Evolutionary conservation across 2,797 vertebrate genomes (phyloP).

Genomic region (Ctenochaetus hawaiiensis): DNA sequence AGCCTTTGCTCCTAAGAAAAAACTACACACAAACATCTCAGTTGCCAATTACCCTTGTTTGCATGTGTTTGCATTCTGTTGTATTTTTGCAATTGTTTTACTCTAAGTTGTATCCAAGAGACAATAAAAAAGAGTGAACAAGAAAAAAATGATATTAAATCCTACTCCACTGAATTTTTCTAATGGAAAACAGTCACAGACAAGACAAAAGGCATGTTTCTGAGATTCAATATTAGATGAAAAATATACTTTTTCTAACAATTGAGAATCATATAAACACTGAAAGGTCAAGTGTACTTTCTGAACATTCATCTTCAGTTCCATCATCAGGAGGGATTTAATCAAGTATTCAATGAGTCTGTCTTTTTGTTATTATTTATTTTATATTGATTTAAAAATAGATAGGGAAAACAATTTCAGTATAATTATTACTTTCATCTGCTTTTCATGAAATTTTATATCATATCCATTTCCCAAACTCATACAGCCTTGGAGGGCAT

Average conservation of each 20-base stretch:
- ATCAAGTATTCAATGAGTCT: not conserved
- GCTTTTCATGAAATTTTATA: slow-evolving; percentile 8
- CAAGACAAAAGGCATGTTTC: not conserved
- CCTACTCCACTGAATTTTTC: not conserved
- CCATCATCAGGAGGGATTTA: not conserved
- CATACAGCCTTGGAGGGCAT: slow-evolving; percentile 27
- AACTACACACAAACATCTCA: not conserved
- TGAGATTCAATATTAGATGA: not conserved
- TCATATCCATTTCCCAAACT: slow-evolving; percentile 33
- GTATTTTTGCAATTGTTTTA: not conserved
- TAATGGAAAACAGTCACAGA: not conserved
- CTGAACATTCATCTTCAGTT: not conserved
- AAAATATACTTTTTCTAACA: not conserved
- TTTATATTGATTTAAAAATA: not conserved
- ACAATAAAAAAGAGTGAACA: not conserved
- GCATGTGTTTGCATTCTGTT: not conserved
- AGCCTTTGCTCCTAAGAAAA: not conserved
- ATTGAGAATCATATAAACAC: not conserved
- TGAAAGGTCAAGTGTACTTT: not conserved
- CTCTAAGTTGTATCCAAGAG: not conserved
- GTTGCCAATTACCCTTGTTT: not conserved
- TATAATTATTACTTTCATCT: not conserved
- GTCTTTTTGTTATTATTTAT: not conserved
- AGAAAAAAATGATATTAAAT: not conserved
- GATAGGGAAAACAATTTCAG: slow-evolving; percentile 1